phyloP scores from a whole-genome alignment of 2,797 vertebrate species.

The Crossoptilon crossoptilon region DNA sequence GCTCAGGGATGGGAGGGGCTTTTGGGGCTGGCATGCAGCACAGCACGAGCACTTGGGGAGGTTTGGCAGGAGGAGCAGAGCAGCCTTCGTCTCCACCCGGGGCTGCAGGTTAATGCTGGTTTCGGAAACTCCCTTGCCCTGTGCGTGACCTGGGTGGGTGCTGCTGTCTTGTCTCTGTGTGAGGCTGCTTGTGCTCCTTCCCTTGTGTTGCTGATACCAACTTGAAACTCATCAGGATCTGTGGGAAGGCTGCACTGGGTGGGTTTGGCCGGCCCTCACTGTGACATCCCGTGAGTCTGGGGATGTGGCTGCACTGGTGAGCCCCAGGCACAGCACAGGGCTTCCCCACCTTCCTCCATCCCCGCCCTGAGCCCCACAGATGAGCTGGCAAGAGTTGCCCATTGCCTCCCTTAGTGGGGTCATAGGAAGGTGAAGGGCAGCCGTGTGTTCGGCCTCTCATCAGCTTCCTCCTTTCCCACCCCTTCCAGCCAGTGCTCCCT shows the following conservation, averaged over 20 bases:
- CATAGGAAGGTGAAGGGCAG: neutral
- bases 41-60: neutral
- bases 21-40: fast-evolving
- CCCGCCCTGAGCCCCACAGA: fast-evolving
- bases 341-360: neutral
- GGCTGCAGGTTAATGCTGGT: neutral
- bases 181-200: fast-evolving
- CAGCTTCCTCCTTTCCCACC: neutral
- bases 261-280: neutral
- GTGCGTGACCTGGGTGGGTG: neutral
- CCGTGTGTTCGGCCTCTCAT: fast-evolving
- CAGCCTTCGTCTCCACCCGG: neutral
- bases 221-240: neutral
- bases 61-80: neutral
- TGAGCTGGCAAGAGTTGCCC: neutral
- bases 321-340: neutral
- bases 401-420: neutral
- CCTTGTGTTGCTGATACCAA: neutral
- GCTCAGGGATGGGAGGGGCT: fast-evolving
- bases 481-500: neutral
- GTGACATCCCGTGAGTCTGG: fast-evolving
- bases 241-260: neutral
- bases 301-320: neutral
- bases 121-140: neutral
- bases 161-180: neutral